A percentile compares a stretch with the other conserved stretches of the same genome.
These are phyloP conservation scores for Eulithis prunata DNA, from an alignment of 2,888 invertebrate genomes.

Conservation along the genomic window DNA sequence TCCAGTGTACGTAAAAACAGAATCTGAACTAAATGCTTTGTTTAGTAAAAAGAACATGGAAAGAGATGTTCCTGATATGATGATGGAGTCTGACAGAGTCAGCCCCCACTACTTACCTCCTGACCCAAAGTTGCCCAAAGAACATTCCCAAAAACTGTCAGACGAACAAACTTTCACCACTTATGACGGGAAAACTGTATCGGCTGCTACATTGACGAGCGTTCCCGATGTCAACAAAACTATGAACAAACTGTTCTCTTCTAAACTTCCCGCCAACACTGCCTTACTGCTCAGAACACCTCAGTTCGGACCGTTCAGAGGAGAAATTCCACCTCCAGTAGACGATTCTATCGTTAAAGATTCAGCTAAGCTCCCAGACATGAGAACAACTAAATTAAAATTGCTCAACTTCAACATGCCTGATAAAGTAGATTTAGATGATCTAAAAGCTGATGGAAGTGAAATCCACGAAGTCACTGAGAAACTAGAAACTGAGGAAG, in stretches of 20 bases:
- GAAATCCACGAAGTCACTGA: conserved; percentile 52
- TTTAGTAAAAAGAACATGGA: conserved; percentile 74
- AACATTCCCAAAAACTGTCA: conserved; percentile 74
- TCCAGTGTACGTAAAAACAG: conserved; percentile 74
- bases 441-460: conserved; percentile 61
- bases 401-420: conserved; percentile 62
- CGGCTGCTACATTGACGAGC: conserved; percentile 86
- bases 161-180: conserved; percentile 85
- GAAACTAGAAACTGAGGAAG: conserved; percentile 35
- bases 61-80: conserved; percentile 81
- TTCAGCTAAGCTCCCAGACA: conserved; percentile 32
- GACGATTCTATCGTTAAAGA: conserved; percentile 56
- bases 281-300: conserved; percentile 87
- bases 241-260: conserved; percentile 67
- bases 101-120: conserved; percentile 91
- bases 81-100: conserved; percentile 88
- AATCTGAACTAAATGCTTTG: conserved; percentile 62
- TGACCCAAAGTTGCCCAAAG: conserved; percentile 76
- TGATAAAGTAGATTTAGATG: conserved; percentile 49
- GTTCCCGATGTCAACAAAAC: conserved; percentile 73
- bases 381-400: conserved; percentile 68
- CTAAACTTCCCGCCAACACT: conserved; percentile 73
- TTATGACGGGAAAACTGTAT: conserved; percentile 90
- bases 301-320: conserved; percentile 90
- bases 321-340: conserved; percentile 86